Percentiles rank a stretch among this genome's conserved stretches.
Evolutionary conservation across 2,797 vertebrate genomes (phyloP).

Genomic region (Benthosema pterotum): DNA sequence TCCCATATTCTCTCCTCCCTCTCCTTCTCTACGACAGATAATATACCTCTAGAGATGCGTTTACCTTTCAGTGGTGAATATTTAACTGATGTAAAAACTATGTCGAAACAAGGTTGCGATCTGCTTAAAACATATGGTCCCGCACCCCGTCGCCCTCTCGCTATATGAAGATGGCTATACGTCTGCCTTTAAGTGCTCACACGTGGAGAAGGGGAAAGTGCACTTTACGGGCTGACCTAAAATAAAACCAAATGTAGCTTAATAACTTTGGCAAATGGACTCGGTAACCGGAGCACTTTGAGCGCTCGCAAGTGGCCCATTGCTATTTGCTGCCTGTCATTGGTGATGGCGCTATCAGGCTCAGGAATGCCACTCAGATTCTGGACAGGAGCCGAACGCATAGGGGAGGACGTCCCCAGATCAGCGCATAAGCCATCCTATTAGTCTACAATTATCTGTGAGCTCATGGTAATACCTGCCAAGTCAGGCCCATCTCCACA

Average conservation of each 20-base stretch:
- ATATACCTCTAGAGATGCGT: background rate
- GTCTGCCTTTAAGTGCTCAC: constrained; percentile 51
- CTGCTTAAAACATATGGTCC: constrained; percentile 42
- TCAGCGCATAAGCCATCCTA: constrained; percentile 60
- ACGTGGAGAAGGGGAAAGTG: constrained; percentile 66
- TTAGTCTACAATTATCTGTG: constrained; percentile 78
- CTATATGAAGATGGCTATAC: constrained; percentile 57
- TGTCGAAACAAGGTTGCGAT: constrained; percentile 39
- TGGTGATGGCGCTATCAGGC: constrained; percentile 65
- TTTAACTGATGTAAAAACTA: background rate
- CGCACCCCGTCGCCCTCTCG: constrained; percentile 56
- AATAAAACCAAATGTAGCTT: constrained; percentile 78
- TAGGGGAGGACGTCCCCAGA: constrained; percentile 62
- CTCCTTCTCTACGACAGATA: background rate
- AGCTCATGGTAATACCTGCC: constrained; percentile 69
- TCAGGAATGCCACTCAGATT: constrained; percentile 53
- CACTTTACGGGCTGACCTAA: constrained; percentile 76
- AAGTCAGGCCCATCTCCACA: constrained; percentile 61
- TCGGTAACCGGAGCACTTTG: constrained; percentile 75
- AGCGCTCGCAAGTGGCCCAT: constrained; percentile 68
- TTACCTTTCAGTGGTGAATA: too few species aligned
- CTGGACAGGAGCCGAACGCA: constrained; percentile 63
- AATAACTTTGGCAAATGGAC: constrained; percentile 77
- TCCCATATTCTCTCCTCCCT: background rate
- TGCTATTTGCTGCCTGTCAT: constrained; percentile 69